Conservation (phyloP, 2,888 invertebrate species). For the Holacanthella duospinosa region DNA sequence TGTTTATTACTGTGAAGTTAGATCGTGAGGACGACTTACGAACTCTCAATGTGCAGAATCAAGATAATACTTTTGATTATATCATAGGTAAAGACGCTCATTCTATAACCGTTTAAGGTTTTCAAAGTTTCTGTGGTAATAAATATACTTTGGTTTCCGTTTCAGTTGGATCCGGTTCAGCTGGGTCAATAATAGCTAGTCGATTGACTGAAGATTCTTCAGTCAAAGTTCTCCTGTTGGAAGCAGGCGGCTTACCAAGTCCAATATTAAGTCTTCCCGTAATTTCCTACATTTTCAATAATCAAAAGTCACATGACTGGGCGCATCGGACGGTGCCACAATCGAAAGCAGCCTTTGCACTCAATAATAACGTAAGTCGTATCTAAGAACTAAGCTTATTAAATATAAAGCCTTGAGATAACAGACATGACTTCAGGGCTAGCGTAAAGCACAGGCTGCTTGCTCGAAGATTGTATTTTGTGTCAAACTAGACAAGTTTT, state of each 20-base stretch:
- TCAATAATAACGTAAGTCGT: background rate
- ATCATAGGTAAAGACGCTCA: background rate
- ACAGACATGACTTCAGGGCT: background rate
- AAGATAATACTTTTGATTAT: background rate
- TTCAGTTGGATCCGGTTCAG: background rate
- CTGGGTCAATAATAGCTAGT: background rate
- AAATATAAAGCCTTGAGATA: background rate
- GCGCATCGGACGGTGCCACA: background rate
- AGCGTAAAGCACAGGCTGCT: too few relatives aligned
- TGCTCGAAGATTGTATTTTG: too few relatives aligned
- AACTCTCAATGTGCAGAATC: background rate
- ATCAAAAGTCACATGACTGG: background rate
- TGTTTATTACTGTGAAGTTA: background rate
- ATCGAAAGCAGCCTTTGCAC: background rate
- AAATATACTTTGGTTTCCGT: background rate
- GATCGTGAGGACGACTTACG: background rate
- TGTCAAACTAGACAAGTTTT: too few relatives aligned
- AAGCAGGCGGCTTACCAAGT: background rate
- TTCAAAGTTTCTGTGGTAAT: background rate
- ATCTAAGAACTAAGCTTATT: background rate
- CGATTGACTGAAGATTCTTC: background rate
- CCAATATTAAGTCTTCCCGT: background rate
- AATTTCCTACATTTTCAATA: background rate
- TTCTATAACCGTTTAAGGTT: background rate
- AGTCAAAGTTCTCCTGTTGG: background rate